Evolutionary conservation across 1,140 invertebrate species (phyloP), one percentile per base, ranked within the genome.

Genomic region (Drosophila nannoptera): DNA sequence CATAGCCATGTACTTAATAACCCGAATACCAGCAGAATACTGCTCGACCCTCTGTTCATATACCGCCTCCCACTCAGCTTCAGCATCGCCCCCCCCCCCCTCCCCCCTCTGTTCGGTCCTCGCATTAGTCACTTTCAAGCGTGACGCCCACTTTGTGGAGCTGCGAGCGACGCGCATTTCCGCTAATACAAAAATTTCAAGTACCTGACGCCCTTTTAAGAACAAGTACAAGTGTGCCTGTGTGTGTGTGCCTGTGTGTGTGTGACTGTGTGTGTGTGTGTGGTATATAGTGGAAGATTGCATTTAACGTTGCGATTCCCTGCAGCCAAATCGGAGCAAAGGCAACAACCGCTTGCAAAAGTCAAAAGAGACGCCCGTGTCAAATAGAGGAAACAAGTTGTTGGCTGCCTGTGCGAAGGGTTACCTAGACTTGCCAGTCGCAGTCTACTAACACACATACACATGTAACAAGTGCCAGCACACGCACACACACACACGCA

Each of bases 331-430:
- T 69, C 67, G 69, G 63, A 70, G 62, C 50, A 59, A 53, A 66
- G 69, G 64, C 64, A 73, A 66, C 59, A 53, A 60, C 40, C 69
- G 73, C 68, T 76, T 83, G 78, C 77, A 82, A 82, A 83, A 82
- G 78, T 82, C 78, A 82, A 82, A 84, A 67, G 64, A 59, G 69
- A 71, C 55, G 63, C 55, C 55, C 63, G 63, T 67, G 64, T 71
- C 63, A 68, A 72, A 72, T 83, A 80, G 80, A 83, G 80, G 80
- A 83, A 83, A 83, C 80, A 84, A 83, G 80, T 83, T 83, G 80
- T 73, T 77, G 69, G 77, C 73, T 78, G 64, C 48, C 43, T 66
- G 31, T 45, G n/a, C 49, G 61, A 69, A 83, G 78, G 80, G 80
- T 84, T 76, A 78, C 63, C 72, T 45, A 22, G 22, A 22, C 70